Percentiles rank a stretch among this genome's conserved stretches.
Conservation (phyloP, 2,797 vertebrate species). For the Percopsis omiscomaycus region DNA sequence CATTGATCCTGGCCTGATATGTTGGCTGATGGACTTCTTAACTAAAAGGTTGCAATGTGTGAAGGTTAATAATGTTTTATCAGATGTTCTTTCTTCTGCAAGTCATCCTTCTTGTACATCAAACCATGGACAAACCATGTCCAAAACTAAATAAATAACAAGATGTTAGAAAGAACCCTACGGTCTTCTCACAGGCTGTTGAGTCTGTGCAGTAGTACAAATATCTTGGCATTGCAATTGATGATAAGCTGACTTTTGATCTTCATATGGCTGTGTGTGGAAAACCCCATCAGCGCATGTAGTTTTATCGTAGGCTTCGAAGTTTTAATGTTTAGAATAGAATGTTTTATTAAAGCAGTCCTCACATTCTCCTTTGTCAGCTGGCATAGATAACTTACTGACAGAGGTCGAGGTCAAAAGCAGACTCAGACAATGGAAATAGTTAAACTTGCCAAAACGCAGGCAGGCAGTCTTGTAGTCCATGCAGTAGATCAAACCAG, state of each 20-base stretch:
- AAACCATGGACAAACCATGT: not conserved
- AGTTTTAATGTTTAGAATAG: constrained; percentile 12
- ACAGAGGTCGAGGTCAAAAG: not conserved
- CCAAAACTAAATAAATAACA: not conserved
- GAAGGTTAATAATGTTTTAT: constrained; percentile 6
- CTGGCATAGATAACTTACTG: not conserved
- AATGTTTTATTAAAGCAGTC: constrained; percentile 4
- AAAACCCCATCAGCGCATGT: constrained; percentile 3
- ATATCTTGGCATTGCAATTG: not conserved
- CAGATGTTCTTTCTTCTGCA: not conserved
- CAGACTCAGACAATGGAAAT: not conserved
- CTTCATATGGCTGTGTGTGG: constrained; percentile 1
- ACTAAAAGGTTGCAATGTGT: not conserved
- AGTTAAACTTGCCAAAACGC: too few species aligned
- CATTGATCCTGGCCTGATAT: not conserved
- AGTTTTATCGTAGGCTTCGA: constrained; percentile 1
- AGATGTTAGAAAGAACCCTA: constrained; percentile 8
- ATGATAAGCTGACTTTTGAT: constrained; percentile 7
- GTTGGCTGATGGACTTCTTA: not conserved
- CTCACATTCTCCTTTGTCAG: constrained; percentile 8
- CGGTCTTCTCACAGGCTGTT: not conserved
- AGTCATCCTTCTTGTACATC: not conserved
- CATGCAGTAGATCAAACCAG: too few species aligned
- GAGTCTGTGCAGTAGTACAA: not conserved
- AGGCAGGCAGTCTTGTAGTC: too few species aligned